Percentiles rank a stretch among this genome's conserved stretches.
phyloP scores from a whole-genome alignment of 2,888 invertebrate genomes.

The Anthrax anthrax region DNA sequence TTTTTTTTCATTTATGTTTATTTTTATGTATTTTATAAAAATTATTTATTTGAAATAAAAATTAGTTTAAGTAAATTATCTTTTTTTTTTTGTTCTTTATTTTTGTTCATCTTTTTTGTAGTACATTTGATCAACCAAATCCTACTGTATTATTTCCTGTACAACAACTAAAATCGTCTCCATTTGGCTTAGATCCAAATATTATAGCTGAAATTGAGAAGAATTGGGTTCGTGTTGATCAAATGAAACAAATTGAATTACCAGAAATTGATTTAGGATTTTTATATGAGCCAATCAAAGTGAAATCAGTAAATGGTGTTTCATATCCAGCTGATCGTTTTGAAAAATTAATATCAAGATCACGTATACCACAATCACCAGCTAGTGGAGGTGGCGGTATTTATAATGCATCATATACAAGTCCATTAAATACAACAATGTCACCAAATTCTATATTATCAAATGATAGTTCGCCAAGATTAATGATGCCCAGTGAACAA shows the following conservation, averaged over 20 bases:
- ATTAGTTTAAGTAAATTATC: too few relatives aligned
- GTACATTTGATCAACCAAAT: slow-evolving; percentile 28
- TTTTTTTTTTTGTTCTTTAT: neutral
- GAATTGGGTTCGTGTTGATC: slow-evolving; percentile 31
- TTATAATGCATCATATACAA: slow-evolving; percentile 24
- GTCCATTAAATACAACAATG: slow-evolving; percentile 19
- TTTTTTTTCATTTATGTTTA: too few relatives aligned
- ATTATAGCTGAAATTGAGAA: slow-evolving; percentile 54
- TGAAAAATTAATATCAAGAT: slow-evolving; percentile 25
- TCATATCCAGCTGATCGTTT: slow-evolving; percentile 32
- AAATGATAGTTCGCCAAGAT: slow-evolving; percentile 1
- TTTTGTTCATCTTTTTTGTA: slow-evolving; percentile 10
- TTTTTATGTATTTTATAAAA: too few relatives aligned
- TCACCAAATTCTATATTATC: neutral
- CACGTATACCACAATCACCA: slow-evolving; percentile 22
- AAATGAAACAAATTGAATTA: slow-evolving; percentile 34
- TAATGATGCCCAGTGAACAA: slow-evolving; percentile 8
- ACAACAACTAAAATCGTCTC: slow-evolving; percentile 43
- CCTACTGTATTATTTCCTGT: slow-evolving; percentile 8
- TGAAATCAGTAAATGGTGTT: slow-evolving; percentile 38
- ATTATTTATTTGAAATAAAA: too few relatives aligned
- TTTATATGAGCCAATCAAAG: slow-evolving; percentile 37
- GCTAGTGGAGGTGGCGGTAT: slow-evolving; percentile 15
- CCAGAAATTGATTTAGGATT: slow-evolving; percentile 27
- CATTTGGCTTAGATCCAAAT: slow-evolving; percentile 63